Evolutionary conservation across 2,888 invertebrate genomes (phyloP).

Genomic region (Dasypolia templi): DNA sequence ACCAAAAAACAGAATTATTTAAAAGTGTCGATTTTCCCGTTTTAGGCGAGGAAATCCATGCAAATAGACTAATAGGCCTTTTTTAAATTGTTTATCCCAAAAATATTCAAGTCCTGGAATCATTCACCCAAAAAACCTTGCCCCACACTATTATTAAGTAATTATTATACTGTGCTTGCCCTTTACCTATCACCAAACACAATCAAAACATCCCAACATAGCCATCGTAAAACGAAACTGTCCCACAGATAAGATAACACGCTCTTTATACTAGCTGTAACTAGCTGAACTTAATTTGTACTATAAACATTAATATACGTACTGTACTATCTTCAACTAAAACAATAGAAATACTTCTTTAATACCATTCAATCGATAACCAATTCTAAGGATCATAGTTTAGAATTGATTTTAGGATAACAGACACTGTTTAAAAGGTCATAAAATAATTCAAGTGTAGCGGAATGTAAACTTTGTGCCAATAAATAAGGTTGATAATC

Average conservation of each 20-base stretch:
- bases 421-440: neutral
- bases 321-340: conserved; percentile 1
- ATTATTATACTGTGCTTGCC: no score
- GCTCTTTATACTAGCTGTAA: conserved; percentile 45
- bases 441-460: neutral
- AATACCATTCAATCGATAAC: neutral
- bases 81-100: no score
- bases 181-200: conserved; percentile 60
- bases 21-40: no score
- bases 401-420: neutral
- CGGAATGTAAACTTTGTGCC: neutral
- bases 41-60: no score
- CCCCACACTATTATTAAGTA: no score
- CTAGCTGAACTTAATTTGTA: conserved; percentile 40
- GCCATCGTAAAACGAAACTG: conserved; percentile 59
- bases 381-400: rapidly evolving
- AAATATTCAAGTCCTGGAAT: no score
- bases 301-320: conserved; percentile 46
- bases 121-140: no score
- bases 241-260: conserved; percentile 58
- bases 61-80: no score
- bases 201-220: conserved; percentile 50
- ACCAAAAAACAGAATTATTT: no score
- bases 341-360: conserved; percentile 30
- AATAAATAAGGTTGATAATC: neutral